Evolutionary conservation across 2,797 vertebrate species (phyloP), one percentile per base, ranked within the genome.

Genomic region (Myoxocephalus aenaeus): DNA sequence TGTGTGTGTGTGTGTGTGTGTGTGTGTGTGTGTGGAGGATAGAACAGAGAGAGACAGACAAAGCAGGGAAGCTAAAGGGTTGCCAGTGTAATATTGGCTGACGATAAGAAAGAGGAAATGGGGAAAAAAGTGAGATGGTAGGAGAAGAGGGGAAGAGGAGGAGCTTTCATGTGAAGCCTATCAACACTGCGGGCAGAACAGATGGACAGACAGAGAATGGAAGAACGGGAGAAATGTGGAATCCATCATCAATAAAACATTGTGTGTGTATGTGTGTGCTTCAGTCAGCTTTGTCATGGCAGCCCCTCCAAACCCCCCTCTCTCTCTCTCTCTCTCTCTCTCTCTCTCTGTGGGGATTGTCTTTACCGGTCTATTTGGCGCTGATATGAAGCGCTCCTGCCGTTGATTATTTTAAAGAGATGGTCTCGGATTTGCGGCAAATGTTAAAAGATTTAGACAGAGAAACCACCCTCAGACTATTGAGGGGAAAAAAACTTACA

Each of bases 141-240:
- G 46, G 51, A 82, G 64, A 67, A 63, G 54, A 87, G 69, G 73
- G 53, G 71, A 89, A 75, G 72, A 87, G 80, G 69, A 82, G 58
- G 69, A 77, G 77, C 81, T 92, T 92, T 84, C 73, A 86, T 77
- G 82, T 80, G 71, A 80, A 84, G 77, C 82, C 89, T 62, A 75
- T 84, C 63, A 72, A 64, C 70, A 69, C 70, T 68, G 70, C 64
- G 79, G 54, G 76, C 53, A 54, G 67, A 88, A 77, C 87, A 90
- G 80, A 88, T 86, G 90, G 79, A 85, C 67, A 82, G 77, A 83
- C 58, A 29, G 65, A 77, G 70, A 63, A 85, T 62, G 40, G 83
- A 70, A 62, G 64, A 42, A 80, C 59, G 61, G 72, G 46, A 81
- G 69, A 76, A 78, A 79, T 73, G 75, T 77, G 58, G 63, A 86